These are phyloP conservation scores for Halichoeres trimaculatus DNA, from an alignment of 2,113 vertebrate species.

Conservation along the genomic window DNA sequence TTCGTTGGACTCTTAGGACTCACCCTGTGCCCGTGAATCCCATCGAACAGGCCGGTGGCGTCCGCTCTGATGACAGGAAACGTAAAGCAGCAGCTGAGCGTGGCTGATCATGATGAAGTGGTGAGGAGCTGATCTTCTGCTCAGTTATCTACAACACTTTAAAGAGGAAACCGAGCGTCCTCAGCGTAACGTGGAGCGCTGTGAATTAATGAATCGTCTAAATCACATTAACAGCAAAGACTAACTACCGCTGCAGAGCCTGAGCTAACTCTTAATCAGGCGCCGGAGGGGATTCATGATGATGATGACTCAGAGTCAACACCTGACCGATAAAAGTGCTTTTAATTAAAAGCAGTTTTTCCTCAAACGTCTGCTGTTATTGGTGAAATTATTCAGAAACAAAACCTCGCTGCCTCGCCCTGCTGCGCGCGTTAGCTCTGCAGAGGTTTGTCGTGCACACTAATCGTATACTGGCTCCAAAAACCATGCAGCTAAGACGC, in stretches of 20 bases:
- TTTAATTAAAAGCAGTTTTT: slow-evolving; percentile 34
- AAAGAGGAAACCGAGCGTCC: not conserved
- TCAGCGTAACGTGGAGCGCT: slow-evolving; percentile 7
- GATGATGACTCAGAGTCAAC: slow-evolving; percentile 7
- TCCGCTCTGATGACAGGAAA: slow-evolving; percentile 9
- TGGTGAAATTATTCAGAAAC: too few relatives aligned
- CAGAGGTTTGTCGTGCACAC: slow-evolving; percentile 25
- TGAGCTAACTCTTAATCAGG: slow-evolving; percentile 44
- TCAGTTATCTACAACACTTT: not conserved
- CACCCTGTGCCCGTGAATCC: slow-evolving; percentile 16
- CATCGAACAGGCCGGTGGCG: not conserved
- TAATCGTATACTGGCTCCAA: slow-evolving; percentile 13
- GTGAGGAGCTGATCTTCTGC: not conserved
- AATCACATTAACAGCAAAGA: slow-evolving; percentile 45
- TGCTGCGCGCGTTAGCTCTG: not conserved
- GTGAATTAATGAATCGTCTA: slow-evolving; percentile 42
- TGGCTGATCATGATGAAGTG: not conserved
- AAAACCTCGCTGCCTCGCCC: too few relatives aligned
- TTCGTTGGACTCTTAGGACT: too few relatives aligned
- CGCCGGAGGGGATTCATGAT: slow-evolving; percentile 24
- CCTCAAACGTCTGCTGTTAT: too few relatives aligned
- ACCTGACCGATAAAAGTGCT: slow-evolving; percentile 1
- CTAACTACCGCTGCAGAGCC: slow-evolving; percentile 32
- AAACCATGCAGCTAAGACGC: slow-evolving; percentile 33
- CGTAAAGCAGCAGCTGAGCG: slow-evolving; percentile 1